Evolutionary conservation across 2,113 vertebrate genomes (phyloP), one percentile per base, ranked within the genome.

Genomic region (Petrocephalus zakoni): DNA sequence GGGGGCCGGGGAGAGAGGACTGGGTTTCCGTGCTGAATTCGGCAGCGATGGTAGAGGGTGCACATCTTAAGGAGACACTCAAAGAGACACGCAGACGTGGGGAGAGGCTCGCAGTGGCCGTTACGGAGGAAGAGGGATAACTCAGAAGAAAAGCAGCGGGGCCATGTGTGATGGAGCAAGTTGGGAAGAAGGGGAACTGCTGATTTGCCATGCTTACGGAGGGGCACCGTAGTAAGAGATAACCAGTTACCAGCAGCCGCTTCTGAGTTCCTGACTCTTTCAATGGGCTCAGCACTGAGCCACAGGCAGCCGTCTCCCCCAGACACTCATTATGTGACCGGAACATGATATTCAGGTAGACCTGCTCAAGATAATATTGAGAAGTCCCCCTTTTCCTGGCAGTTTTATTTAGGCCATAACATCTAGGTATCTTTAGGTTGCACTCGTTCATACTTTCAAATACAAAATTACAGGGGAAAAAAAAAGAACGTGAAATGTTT

Each of bases 121-220:
- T 49, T 52, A 34, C 51, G 51, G 53, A 84, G 78, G 89, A 90
- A 90, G 91, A 78, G 58, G 68, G 81, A 88, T 90, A 94, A 91
- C 92, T 93, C 90, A 93, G 90, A 89, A 83, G 86, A 56, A 64
- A 90, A 85, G 91, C 90, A 88, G 90, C 90, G 51, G 42, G 37
- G 83, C 84, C 46, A 47, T 56, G 58, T 42, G 47, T 7, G 34
- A 88, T 8, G 52, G 49, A 25, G 5, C 6, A 82, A 21, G 5
- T 8, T 34, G 17, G 37, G 53, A 7, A 56, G 52, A 49, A n/a
- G 17, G 10, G 15, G 85, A 86, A 19, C 8, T 13, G 37, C 64
- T 90, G 29, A 56, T 19, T 85, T 58, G 29, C 47, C 11, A 87
- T 89, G 61, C 61, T 89, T 88, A 87, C 90, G 82, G 83, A 92